Base-by-base conservation (phyloP, 1,140 invertebrate species). In the Drosophila grimshawi region DNA sequence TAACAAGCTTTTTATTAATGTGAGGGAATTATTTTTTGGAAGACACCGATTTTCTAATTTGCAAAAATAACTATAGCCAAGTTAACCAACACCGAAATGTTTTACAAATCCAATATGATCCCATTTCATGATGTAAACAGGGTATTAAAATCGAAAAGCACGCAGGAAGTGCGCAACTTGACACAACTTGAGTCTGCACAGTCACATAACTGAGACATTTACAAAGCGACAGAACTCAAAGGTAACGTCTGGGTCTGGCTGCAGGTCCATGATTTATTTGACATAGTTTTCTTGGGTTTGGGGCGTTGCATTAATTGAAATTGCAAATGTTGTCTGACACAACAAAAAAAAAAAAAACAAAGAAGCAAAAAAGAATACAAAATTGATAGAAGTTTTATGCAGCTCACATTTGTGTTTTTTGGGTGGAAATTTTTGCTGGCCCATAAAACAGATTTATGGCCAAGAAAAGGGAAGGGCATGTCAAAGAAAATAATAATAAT, bases 241-340 rank as follows among this genome's bases (percentile, higher is more conserved):
- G 59, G 37, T 48, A 51, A 51, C 5, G 29, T 30, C 43, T 45
- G 39, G 35, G 8, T 32, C 30, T 1, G 30, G 11, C 43, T 56
- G 53, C 57, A 65, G 63, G 68, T 64, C 53, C 72, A 79, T 89
- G 85, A 89, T 89, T 89, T 89, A 89, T 89, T 77, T 89, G 86
- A 89, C 80, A 89, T 76, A 89, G 67, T 89, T 89, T 60, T 39
- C 45, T 66, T 33, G 43, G 46, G 70, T 56, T 72, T 55, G 70
- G 78, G 85, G 81, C 80, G 85, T 85, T 89, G 86, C 81, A 89
- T 82, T 89, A 89, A 89, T 89, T 89, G 86, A 89, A 89, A 89
- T 89, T 89, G 85, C 85, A 90, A 89, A 89, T 89, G 63, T 76
- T 72, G 68, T 45, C 55, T 41, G 65, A 32, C 60, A 75, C 11